Evolutionary conservation across 35 echinoderm and acorn worm species (phyloP).

Genomic region (Apostichopus japonicus): DNA sequence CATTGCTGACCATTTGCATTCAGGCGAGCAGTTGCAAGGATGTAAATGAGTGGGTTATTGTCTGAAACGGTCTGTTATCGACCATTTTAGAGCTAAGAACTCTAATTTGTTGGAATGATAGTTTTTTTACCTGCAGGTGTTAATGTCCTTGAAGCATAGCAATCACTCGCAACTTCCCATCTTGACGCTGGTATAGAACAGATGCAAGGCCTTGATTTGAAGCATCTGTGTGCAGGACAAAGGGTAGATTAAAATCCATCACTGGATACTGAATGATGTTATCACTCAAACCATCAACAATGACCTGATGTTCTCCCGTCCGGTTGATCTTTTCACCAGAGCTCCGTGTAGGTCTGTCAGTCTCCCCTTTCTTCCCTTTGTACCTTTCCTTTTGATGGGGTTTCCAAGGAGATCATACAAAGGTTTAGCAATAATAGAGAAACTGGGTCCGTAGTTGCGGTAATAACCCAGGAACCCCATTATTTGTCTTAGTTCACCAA

Average conservation of each 20-base stretch:
- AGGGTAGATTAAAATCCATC: conserved; percentile 59
- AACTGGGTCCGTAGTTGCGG: conserved; percentile 25
- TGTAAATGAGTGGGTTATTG: conserved; percentile 53
- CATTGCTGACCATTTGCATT: conserved; percentile 57
- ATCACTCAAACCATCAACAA: neutral
- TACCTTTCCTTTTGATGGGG: too few species aligned
- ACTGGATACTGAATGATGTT: neutral
- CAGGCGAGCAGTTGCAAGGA: conserved; percentile 39
- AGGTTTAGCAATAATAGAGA: conserved; percentile 46
- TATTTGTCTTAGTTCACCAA: conserved; percentile 56
- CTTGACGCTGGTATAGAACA: conserved; percentile 54
- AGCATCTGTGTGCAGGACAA: conserved; percentile 58
- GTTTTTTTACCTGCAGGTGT: conserved; percentile 60
- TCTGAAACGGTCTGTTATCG: conserved; percentile 20
- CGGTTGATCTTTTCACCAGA: neutral
- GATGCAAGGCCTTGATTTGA: conserved; percentile 54
- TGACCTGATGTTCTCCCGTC: neutral
- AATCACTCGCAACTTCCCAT: conserved; percentile 53
- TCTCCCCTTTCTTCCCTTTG: too few species aligned
- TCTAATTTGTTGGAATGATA: conserved; percentile 69
- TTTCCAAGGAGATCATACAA: conserved; percentile 24
- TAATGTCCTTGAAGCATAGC: conserved; percentile 58
- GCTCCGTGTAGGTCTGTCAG: neutral
- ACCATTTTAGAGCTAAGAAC: conserved; percentile 38
- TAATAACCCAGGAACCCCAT: conserved; percentile 54